Evolutionary conservation across 2,888 invertebrate genomes (phyloP).

Genomic region (Timema cristinae): DNA sequence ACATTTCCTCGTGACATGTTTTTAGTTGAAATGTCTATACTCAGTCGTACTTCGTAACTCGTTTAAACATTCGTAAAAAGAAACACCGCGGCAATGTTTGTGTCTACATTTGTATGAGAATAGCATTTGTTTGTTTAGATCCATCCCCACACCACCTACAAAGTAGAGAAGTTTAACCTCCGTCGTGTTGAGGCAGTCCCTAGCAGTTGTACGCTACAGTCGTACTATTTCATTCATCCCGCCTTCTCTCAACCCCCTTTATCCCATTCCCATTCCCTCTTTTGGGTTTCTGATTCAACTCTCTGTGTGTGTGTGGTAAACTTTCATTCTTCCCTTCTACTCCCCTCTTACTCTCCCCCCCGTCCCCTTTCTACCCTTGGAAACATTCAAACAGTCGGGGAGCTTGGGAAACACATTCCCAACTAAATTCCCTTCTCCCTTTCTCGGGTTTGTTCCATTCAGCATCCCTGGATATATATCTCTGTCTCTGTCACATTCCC

Average conservation of each 20-base stretch:
- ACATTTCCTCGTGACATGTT: too few relatives aligned
- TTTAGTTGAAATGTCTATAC: too few relatives aligned
- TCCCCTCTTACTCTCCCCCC: conserved; percentile 10
- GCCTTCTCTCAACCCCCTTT: conserved; percentile 6
- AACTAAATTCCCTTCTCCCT: conserved; percentile 3
- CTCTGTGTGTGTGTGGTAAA: background rate
- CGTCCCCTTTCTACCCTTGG: conserved; percentile 13
- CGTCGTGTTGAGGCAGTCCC: too few relatives aligned
- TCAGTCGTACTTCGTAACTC: too few relatives aligned
- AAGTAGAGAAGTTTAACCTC: too few relatives aligned
- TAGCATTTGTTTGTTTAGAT: too few relatives aligned
- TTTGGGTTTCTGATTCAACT: background rate
- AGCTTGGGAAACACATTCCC: conserved; percentile 13
- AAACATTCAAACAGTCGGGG: conserved; percentile 20
- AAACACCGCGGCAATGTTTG: too few relatives aligned
- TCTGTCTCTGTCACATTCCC: too few relatives aligned
- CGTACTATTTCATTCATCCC: conserved; percentile 15
- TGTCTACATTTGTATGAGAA: too few relatives aligned
- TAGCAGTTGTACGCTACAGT: background rate
- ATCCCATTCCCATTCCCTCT: background rate
- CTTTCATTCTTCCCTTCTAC: background rate
- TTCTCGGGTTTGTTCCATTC: conserved; percentile 8
- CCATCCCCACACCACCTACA: too few relatives aligned
- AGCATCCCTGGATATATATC: background rate
- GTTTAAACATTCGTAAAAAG: too few relatives aligned